phyloP scores from a whole-genome alignment of 2,113 vertebrate genomes.

The Axis porcinus region DNA sequence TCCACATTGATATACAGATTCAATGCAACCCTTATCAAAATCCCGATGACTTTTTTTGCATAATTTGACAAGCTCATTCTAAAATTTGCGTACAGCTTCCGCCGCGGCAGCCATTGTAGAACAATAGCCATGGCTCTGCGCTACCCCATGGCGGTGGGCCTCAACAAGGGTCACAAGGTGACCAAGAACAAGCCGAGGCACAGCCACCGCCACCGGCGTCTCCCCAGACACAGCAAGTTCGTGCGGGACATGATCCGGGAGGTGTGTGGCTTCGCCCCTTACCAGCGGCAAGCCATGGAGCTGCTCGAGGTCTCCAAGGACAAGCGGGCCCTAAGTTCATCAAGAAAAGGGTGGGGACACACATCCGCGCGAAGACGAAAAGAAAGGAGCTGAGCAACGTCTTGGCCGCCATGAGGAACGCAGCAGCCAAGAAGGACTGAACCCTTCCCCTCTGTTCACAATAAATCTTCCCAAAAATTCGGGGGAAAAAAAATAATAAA shows the following conservation, averaged over 20 bases:
- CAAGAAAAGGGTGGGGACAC: conserved; percentile 97
- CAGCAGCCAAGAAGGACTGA: conserved; percentile 97
- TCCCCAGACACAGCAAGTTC: conserved; percentile 98
- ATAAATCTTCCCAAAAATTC: conserved; percentile 71
- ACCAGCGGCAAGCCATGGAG: conserved; percentile 95
- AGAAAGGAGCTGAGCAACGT: conserved; percentile 95
- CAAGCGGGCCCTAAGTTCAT: conserved; percentile 98
- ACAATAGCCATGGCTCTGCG: too few relatives aligned
- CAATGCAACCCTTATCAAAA: background rate
- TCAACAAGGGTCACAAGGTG: too few relatives aligned
- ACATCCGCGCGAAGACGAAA: conserved; percentile 97
- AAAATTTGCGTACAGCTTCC: background rate
- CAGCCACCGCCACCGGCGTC: conserved; percentile 73
- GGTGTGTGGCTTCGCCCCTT: conserved; percentile 96
- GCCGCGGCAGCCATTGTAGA: too few relatives aligned
- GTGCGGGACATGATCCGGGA: conserved; percentile 96
- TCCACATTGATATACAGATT: background rate
- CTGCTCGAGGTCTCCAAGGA: conserved; percentile 98
- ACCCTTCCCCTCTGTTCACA: background rate
- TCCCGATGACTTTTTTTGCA: background rate
- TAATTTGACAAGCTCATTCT: background rate
- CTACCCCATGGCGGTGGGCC: too few relatives aligned
- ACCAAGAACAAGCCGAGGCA: too few relatives aligned
- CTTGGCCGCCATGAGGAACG: conserved; percentile 96
- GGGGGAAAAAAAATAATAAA: too few relatives aligned